Conservation (phyloP, 2,888 invertebrate genomes). For the Coelogynopora nodosa region DNA sequence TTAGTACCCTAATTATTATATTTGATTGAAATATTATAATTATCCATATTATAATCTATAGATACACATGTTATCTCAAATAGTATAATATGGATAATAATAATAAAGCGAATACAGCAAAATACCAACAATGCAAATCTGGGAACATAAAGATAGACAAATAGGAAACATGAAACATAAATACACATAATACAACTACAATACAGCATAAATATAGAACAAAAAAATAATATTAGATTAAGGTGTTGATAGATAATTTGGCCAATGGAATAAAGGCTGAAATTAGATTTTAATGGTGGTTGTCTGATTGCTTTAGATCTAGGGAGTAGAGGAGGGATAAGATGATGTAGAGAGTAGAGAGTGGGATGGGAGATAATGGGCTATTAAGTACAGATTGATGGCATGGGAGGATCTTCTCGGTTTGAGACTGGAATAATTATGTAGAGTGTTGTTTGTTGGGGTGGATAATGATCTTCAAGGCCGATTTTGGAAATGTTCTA, state of each 20-base stretch:
- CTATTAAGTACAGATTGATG: background rate
- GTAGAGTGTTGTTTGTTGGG: background rate
- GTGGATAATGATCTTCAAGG: too few relatives aligned
- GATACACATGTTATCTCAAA: too few relatives aligned
- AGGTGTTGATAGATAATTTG: background rate
- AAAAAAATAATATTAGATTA: background rate
- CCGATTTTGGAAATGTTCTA: background rate
- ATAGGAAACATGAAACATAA: background rate
- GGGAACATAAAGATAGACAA: background rate
- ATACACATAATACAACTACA: background rate
- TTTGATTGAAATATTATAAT: too few relatives aligned
- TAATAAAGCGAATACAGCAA: background rate
- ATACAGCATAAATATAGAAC: background rate
- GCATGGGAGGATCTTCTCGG: background rate
- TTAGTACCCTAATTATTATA: too few relatives aligned
- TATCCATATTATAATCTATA: too few relatives aligned
- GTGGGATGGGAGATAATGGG: constrained; percentile 2
- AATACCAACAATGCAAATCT: too few relatives aligned
- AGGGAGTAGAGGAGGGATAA: constrained; percentile 18
- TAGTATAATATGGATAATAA: background rate
- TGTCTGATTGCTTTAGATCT: background rate
- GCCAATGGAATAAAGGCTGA: constrained; percentile 1
- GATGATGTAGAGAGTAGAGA: constrained; percentile 6
- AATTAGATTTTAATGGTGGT: background rate
- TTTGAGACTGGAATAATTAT: constrained; percentile 5